Conservation (phyloP, 2,113 vertebrate species). For the Tyto alba region DNA sequence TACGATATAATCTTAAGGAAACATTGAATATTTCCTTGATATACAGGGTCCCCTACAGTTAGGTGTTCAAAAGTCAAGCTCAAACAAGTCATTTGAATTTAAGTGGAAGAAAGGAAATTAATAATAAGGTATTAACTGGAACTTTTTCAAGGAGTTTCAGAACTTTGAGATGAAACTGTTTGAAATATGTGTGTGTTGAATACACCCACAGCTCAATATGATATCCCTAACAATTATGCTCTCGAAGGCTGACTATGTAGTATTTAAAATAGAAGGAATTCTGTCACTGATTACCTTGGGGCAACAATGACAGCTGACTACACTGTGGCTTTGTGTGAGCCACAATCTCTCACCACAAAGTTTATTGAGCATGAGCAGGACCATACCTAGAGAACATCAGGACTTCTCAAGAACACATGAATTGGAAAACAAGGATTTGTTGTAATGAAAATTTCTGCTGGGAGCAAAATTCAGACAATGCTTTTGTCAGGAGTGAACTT, state of each 20-base stretch:
- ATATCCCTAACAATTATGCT: neutral
- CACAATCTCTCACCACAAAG: neutral
- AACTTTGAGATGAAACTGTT: neutral
- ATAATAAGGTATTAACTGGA: neutral
- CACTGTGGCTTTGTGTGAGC: accelerated
- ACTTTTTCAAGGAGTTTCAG: neutral
- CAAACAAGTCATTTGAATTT: neutral
- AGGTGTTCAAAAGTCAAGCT: neutral
- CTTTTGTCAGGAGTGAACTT: neutral
- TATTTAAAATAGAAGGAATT: neutral
- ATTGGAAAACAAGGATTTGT: neutral
- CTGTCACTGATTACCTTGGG: neutral
- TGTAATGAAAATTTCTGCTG: neutral
- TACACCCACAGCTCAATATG: neutral
- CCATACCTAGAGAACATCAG: neutral
- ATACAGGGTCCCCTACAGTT: neutral
- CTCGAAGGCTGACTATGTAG: neutral
- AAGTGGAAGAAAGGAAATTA: neutral
- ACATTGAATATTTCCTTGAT: neutral
- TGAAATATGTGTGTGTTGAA: neutral
- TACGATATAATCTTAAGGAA: neutral
- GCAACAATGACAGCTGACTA: accelerated
- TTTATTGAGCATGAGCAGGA: neutral
- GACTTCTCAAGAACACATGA: neutral
- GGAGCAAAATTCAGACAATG: neutral